Conservation (phyloP, 2,888 invertebrate species). For the Dasypogon diadema region DNA sequence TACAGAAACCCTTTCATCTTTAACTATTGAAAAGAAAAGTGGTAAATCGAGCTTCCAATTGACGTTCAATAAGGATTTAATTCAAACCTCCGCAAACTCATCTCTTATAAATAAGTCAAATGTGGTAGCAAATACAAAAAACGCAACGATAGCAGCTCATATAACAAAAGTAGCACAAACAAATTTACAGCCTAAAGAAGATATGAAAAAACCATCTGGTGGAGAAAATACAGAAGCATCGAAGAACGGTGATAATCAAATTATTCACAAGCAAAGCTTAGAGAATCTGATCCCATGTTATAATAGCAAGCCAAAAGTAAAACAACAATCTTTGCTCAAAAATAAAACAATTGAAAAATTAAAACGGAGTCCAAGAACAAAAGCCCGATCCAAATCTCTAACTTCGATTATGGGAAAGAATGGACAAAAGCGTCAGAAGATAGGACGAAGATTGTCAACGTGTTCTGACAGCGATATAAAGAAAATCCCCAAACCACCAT, state of each 20-base stretch:
- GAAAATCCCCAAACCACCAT: neutral
- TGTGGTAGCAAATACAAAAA: neutral
- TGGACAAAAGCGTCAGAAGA: slow-evolving; percentile 51
- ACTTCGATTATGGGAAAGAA: slow-evolving; percentile 57
- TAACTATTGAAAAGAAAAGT: slow-evolving; percentile 8
- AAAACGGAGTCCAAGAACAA: slow-evolving; percentile 53
- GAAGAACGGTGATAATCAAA: neutral
- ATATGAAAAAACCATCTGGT: neutral
- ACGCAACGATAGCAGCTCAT: neutral
- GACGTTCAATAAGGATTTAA: slow-evolving; percentile 5
- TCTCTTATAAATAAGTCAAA: neutral
- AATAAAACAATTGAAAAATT: slow-evolving; percentile 53
- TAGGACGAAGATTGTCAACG: slow-evolving; percentile 44
- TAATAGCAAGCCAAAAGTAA: slow-evolving; percentile 57
- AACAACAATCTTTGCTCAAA: slow-evolving; percentile 54
- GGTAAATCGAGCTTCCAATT: neutral
- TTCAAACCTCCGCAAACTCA: slow-evolving; percentile 6
- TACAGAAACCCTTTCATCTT: slow-evolving; percentile 1
- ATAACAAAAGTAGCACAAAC: neutral
- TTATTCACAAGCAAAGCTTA: slow-evolving; percentile 55
- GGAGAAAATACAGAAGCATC: neutral
- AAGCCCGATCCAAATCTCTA: slow-evolving; percentile 52
- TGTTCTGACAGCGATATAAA: slow-evolving; percentile 39
- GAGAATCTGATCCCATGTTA: slow-evolving; percentile 64
- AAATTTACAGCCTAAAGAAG: neutral